Evolutionary conservation across 2,797 vertebrate genomes (phyloP).

Genomic region (Hydrocynus forskahlii): DNA sequence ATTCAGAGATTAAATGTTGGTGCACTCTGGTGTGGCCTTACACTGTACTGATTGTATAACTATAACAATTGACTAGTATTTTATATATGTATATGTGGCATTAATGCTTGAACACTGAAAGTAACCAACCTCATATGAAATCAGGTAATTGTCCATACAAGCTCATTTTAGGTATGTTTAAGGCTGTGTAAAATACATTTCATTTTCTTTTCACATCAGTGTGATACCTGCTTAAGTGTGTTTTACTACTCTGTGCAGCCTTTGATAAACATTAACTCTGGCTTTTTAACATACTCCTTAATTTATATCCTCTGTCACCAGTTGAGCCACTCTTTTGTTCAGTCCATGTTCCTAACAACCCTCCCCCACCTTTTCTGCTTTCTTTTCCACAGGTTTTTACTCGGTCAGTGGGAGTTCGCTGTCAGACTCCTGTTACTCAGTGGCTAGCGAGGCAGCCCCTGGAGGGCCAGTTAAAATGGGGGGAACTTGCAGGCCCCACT

Average conservation of each 20-base stretch:
- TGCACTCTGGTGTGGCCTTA: slow-evolving; percentile 22
- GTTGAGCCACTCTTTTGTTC: slow-evolving; percentile 35
- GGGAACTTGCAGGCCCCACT: slow-evolving; percentile 61
- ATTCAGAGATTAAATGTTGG: slow-evolving; percentile 20
- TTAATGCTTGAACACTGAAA: not conserved
- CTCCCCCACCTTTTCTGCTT: slow-evolving; percentile 52
- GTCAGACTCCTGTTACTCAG: slow-evolving; percentile 85
- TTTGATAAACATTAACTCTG: slow-evolving; percentile 72
- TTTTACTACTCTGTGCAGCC: slow-evolving; percentile 23
- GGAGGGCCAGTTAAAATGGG: slow-evolving; percentile 55
- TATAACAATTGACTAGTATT: not conserved
- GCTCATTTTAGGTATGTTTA: slow-evolving; percentile 5
- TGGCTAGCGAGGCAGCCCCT: slow-evolving; percentile 78
- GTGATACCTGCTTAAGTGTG: slow-evolving; percentile 29
- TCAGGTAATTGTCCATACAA: slow-evolving; percentile 2
- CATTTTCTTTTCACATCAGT: slow-evolving; percentile 40
- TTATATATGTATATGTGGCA: not conserved
- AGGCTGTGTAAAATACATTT: slow-evolving; percentile 29
- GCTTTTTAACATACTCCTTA: slow-evolving; percentile 53
- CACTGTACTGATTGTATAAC: not conserved
- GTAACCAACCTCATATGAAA: slow-evolving; percentile 10
- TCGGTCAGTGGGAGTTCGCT: slow-evolving; percentile 84
- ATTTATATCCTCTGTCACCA: slow-evolving; percentile 63
- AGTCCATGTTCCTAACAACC: not conserved
- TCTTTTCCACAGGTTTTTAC: slow-evolving; percentile 76